A percentile compares a stretch with the other conserved stretches of the same genome.
Evolutionary conservation across 2,797 vertebrate genomes (phyloP).

Genomic region (Cygnus olor): DNA sequence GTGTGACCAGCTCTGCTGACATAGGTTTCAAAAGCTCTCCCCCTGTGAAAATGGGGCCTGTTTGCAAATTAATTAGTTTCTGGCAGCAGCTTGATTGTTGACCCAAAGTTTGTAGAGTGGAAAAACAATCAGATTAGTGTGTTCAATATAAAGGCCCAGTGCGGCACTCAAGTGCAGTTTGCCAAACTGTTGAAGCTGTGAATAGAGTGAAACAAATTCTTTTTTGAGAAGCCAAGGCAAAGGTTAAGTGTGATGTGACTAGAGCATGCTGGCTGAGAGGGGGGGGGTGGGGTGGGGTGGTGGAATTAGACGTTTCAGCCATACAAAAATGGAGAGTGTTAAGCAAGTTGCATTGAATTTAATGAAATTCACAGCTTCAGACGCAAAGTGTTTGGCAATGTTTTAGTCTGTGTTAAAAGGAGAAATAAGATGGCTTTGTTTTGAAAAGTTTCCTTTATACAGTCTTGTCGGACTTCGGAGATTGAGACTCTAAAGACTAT

Average conservation of each 20-base stretch:
- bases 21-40: conserved; percentile 82
- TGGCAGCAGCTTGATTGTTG: conserved; percentile 84
- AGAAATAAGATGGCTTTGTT: conserved; percentile 58
- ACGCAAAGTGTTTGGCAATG: background rate
- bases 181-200: conserved; percentile 75
- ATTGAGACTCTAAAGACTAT: background rate
- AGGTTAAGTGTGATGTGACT: conserved; percentile 86
- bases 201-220: conserved; percentile 82
- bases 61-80: conserved; percentile 89
- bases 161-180: conserved; percentile 76
- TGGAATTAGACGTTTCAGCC: conserved; percentile 70
- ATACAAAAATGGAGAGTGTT: conserved; percentile 60
- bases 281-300: background rate
- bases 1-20: conserved; percentile 80
- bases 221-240: conserved; percentile 78
- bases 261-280: conserved; percentile 57
- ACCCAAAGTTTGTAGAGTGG: conserved; percentile 84
- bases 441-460: conserved; percentile 30
- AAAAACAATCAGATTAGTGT: conserved; percentile 87
- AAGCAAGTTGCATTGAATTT: conserved; percentile 60
- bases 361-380: conserved; percentile 65
- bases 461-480: background rate
- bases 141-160: conserved; percentile 79
- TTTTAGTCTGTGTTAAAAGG: conserved; percentile 30
- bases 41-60: conserved; percentile 82